Evolutionary conservation across 1,140 invertebrate genomes (phyloP).

Genomic region (Drosophila pandora): DNA sequence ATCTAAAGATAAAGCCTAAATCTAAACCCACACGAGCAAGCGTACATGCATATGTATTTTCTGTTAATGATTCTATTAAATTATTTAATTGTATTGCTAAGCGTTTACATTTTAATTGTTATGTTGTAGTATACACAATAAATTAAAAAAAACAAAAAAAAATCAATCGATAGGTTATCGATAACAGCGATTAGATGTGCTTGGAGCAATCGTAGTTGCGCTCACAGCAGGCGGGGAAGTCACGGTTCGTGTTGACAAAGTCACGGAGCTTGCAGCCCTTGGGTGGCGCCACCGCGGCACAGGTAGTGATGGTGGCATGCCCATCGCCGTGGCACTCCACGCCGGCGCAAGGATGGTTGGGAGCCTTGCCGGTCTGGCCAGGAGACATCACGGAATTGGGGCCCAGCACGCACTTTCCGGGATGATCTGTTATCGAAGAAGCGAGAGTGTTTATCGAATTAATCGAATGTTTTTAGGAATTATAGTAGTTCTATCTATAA

Average conservation of each 20-base stretch:
- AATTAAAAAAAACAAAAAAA: constrained; percentile 53
- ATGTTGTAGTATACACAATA: constrained; percentile 79
- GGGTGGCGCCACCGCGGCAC: constrained; percentile 57
- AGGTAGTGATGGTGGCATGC: constrained; percentile 62
- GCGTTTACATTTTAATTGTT: constrained; percentile 81
- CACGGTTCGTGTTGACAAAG: constrained; percentile 72
- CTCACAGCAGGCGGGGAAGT: constrained; percentile 72
- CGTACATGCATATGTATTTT: constrained; percentile 60
- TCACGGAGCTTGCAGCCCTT: constrained; percentile 79
- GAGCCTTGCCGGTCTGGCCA: constrained; percentile 64
- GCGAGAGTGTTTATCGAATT: too few relatives aligned
- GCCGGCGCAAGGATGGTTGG: constrained; percentile 66
- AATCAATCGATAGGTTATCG: not conserved
- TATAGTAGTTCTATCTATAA: too few relatives aligned
- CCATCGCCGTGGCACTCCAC: constrained; percentile 57
- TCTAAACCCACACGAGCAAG: constrained; percentile 25
- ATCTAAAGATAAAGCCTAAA: not conserved
- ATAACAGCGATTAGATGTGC: constrained; percentile 42
- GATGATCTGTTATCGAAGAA: constrained; percentile 43
- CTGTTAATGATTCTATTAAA: constrained; percentile 82
- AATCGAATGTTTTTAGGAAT: too few relatives aligned
- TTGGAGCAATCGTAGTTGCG: constrained; percentile 67
- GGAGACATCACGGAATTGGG: constrained; percentile 57
- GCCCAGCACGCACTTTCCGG: constrained; percentile 71
- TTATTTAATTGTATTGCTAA: constrained; percentile 80